Base-by-base conservation (phyloP, 2,888 invertebrate genomes). In the Rambutsinella grinnellia region DNA sequence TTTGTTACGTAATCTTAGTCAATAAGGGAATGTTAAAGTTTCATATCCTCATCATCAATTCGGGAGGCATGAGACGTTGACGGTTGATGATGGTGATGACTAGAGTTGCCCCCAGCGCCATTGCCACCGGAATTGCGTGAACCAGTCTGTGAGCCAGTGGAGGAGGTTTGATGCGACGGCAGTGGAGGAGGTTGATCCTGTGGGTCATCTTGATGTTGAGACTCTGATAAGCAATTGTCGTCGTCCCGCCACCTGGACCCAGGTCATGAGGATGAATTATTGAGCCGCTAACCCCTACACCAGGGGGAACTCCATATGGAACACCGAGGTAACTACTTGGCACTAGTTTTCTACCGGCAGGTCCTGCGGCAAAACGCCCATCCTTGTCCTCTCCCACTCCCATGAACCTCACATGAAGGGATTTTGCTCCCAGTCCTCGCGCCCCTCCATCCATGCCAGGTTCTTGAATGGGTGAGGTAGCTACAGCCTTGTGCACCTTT, bases 401-500 rank as follows among this genome's bases (percentile, higher is more conserved):
- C 81, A 83, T 81, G 78, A 84, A 84, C 56, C 84, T 76, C 2
- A 84, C 84, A 76, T 84, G 84, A 51, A 83, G 82, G 76, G 80
- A 76, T 67, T 81, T 81, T 8, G 78, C 70, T 46, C 75, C 69
- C 57, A 76, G 79, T 69, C 69, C 70, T 51, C 81, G 56, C 57
- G 79, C 79, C 63, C 90, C 89, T 82, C 87, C 87, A 68, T 90
- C 90, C 78, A 90, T 89, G 58, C 89, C 89, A 86, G 83, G 84
- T 76, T 94, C 94, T 87, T 94, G 95, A 80, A 96, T 95, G 85
- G 96, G 95, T 80, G 96, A 95, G 83, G 96, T 95, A 84, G 95
- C 95, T 83, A 95, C 95, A 86, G 93, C 94, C 88, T 95, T 95
- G 89, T 94, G 94, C 82, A 95, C 81, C 84, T 83, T 79, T 82